phyloP scores from a whole-genome alignment of 2,888 invertebrate species.

The Spilarctia lutea region DNA sequence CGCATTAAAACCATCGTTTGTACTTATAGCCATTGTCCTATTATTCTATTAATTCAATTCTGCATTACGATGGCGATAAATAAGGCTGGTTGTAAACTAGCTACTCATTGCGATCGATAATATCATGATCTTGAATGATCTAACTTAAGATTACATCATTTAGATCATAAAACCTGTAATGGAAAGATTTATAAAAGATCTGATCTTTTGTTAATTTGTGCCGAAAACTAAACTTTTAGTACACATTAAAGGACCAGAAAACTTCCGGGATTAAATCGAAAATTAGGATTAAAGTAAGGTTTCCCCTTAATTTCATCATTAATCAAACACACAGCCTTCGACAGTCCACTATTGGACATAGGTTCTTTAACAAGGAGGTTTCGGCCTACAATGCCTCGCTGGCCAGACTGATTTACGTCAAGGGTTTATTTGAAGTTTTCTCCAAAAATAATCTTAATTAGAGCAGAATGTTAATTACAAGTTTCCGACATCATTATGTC shows the following conservation, averaged over 20 bases:
- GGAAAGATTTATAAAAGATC: neutral
- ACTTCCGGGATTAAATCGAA: too few relatives aligned
- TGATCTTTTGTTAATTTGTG: neutral
- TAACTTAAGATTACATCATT: slow-evolving; percentile 15
- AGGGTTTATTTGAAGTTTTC: too few relatives aligned
- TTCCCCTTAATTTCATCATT: too few relatives aligned
- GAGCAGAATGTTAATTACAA: neutral
- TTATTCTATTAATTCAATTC: slow-evolving; percentile 46
- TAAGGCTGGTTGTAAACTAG: slow-evolving; percentile 22
- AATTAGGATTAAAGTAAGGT: too few relatives aligned
- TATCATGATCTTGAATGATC: slow-evolving; percentile 9
- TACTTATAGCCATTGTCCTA: slow-evolving; percentile 38
- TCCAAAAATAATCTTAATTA: neutral
- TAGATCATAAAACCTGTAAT: neutral
- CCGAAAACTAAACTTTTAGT: too few relatives aligned
- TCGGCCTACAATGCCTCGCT: too few relatives aligned
- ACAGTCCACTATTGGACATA: too few relatives aligned
- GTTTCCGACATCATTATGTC: neutral
- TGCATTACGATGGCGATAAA: slow-evolving; percentile 37
- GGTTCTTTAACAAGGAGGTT: too few relatives aligned
- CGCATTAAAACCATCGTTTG: slow-evolving; percentile 41
- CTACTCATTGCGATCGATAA: slow-evolving; percentile 2
- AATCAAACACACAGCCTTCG: too few relatives aligned
- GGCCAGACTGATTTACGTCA: too few relatives aligned
- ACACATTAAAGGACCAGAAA: too few relatives aligned